phyloP scores from a whole-genome alignment of 2,113 vertebrate species.

The Galbula dea region DNA sequence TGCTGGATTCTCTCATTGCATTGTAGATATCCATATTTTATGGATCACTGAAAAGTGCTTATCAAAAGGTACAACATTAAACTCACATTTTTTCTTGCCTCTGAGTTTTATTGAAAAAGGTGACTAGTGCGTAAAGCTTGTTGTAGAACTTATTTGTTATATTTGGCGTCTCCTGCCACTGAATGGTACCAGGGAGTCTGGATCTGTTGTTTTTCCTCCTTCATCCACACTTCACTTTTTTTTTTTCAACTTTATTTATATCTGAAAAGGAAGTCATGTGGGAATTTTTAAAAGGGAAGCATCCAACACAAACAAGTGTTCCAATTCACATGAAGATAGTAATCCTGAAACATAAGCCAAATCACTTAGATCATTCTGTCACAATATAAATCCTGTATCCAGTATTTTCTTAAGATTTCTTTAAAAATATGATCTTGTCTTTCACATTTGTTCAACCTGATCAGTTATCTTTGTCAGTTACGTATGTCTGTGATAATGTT shows the following conservation, averaged over 20 bases:
- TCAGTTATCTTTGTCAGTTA: conserved; percentile 14
- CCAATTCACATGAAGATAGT: background rate
- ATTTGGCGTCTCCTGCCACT: conserved; percentile 30
- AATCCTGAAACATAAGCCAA: conserved; percentile 50
- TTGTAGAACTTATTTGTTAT: conserved; percentile 52
- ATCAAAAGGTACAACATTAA: background rate
- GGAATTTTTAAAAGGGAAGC: background rate
- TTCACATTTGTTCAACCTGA: background rate
- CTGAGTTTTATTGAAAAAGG: conserved; percentile 11
- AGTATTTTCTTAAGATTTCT: conserved; percentile 43
- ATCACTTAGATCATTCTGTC: conserved; percentile 14
- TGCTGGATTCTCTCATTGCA: background rate
- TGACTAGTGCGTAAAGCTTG: background rate
- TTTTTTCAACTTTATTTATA: conserved; percentile 53
- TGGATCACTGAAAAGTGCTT: background rate
- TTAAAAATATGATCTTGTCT: background rate
- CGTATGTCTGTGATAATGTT: background rate
- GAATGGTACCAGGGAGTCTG: conserved; percentile 57
- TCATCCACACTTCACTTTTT: conserved; percentile 35
- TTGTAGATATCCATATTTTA: background rate
- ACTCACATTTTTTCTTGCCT: background rate
- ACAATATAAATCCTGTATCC: conserved; percentile 24
- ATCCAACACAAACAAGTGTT: conserved; percentile 47
- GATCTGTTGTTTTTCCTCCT: conserved; percentile 40
- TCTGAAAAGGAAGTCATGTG: background rate